Percentiles rank a stretch among this genome's conserved stretches.
Evolutionary conservation across 1,140 invertebrate genomes (phyloP).

Genomic region (Papilio helenus): DNA sequence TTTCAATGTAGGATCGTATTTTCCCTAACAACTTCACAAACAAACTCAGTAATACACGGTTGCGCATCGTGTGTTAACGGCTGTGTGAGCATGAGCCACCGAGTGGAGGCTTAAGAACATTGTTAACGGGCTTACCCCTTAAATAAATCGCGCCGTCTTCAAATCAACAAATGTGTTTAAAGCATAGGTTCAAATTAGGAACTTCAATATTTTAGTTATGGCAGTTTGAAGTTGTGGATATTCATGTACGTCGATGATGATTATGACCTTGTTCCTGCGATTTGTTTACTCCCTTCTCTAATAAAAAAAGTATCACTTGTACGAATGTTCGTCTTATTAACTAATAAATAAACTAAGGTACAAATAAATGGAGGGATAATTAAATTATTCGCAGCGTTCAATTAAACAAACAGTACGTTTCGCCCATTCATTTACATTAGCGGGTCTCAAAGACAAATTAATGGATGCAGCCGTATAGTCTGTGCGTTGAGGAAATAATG

Average conservation of each 20-base stretch:
- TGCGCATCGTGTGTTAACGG: neutral
- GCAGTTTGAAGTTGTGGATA: neutral
- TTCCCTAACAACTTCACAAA: conserved; percentile 7
- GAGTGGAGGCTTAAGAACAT: neutral
- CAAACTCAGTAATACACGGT: neutral
- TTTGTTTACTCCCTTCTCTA: no score
- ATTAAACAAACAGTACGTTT: conserved; percentile 60
- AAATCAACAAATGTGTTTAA: conserved; percentile 5
- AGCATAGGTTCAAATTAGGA: no score
- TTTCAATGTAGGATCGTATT: conserved; percentile 1
- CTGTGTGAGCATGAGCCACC: neutral
- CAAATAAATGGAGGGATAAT: conserved; percentile 68
- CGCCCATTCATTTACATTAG: conserved; percentile 69
- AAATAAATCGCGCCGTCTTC: neutral
- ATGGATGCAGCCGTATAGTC: conserved; percentile 43
- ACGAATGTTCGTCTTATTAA: conserved; percentile 36
- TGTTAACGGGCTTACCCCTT: conserved; percentile 7
- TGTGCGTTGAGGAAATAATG: neutral
- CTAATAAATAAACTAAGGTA: conserved; percentile 66
- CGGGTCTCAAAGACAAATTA: conserved; percentile 62
- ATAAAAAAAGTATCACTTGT: no score
- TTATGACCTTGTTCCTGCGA: no score
- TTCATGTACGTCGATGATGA: neutral
- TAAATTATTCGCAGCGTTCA: conserved; percentile 72
- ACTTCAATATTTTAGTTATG: no score